phyloP scores from a whole-genome alignment of 2,797 vertebrate species.

The Odontamblyopus rebecca region DNA sequence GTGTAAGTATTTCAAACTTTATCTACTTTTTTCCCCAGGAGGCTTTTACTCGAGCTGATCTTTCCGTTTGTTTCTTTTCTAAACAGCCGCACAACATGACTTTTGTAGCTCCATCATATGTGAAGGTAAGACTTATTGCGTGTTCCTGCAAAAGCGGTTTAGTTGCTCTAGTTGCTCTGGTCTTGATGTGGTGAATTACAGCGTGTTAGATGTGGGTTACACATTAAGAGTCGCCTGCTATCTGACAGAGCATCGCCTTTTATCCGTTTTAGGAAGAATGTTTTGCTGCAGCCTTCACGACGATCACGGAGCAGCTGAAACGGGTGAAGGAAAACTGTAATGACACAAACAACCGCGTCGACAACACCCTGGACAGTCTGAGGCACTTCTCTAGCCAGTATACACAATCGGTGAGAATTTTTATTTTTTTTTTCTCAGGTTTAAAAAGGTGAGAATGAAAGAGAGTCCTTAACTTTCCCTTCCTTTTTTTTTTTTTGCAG shows the following conservation, averaged over 20 bases:
- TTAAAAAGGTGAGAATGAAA: background rate
- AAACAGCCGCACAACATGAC: rapidly evolving
- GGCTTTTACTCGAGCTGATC: background rate
- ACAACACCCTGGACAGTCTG: rapidly evolving
- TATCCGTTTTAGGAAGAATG: conserved; percentile 16
- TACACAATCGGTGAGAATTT: conserved; percentile 14
- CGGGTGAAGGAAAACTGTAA: rapidly evolving
- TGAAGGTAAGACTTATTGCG: conserved; percentile 34
- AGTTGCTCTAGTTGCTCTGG: background rate
- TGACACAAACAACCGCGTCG: rapidly evolving
- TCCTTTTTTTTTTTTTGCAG: conserved; percentile 7
- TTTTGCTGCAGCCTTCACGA: rapidly evolving
- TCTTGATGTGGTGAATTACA: conserved; percentile 4
- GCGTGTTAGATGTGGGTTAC: conserved; percentile 7
- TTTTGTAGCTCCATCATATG: conserved; percentile 7
- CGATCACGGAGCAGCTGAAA: rapidly evolving
- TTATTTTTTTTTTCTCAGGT: background rate
- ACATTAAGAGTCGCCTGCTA: background rate
- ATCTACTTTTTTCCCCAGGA: background rate
- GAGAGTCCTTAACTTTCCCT: conserved; percentile 14
- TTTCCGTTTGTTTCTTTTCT: conserved; percentile 11
- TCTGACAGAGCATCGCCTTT: background rate
- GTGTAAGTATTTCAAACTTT: conserved; percentile 48
- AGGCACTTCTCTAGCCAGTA: rapidly evolving
- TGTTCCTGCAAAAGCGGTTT: background rate